These are phyloP conservation scores for Drosophila acutilabella DNA, from an alignment of 2,888 invertebrate species.

Conservation along the genomic window DNA sequence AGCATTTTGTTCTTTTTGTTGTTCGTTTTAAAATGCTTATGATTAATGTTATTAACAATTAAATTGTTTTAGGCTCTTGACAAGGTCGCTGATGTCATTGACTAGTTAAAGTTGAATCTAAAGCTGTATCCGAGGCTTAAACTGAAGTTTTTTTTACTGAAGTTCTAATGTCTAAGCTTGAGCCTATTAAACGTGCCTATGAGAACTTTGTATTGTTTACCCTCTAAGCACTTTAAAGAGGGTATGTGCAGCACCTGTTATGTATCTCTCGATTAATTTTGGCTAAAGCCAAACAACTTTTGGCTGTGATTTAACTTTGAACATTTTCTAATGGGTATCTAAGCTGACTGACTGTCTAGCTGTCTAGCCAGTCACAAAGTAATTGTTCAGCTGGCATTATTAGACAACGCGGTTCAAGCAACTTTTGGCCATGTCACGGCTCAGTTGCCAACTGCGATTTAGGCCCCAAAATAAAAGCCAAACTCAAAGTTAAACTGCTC, in stretches of 20 bases:
- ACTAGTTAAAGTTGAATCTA: conserved; percentile 19
- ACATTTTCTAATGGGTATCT: conserved; percentile 2
- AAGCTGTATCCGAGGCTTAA: conserved; percentile 5
- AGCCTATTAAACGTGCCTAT: conserved; percentile 59
- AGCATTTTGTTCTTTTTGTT: neutral
- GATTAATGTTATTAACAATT: conserved; percentile 64
- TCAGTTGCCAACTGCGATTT: conserved; percentile 60
- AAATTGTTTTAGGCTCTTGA: conserved; percentile 55
- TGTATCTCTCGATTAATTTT: too few relatives aligned
- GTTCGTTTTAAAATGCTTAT: conserved; percentile 24
- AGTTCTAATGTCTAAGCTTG: conserved; percentile 38
- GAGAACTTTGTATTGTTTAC: conserved; percentile 32
- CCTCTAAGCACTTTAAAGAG: neutral
- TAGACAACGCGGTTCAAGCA: conserved; percentile 63
- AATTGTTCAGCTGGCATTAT: conserved; percentile 58
- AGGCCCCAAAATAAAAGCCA: conserved; percentile 7
- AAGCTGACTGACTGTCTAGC: neutral
- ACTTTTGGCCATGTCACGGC: conserved; percentile 73
- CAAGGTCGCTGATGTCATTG: conserved; percentile 58
- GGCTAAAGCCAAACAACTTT: neutral
- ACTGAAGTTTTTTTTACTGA: conserved; percentile 27
- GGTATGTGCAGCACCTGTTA: neutral
- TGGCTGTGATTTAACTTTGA: neutral
- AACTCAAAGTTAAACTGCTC: conserved; percentile 9
- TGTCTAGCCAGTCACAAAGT: conserved; percentile 61